A percentile compares a stretch with the other conserved stretches of the same genome.
phyloP scores from a whole-genome alignment of 1,140 invertebrate species.

The Hydropsyche tenuis region DNA sequence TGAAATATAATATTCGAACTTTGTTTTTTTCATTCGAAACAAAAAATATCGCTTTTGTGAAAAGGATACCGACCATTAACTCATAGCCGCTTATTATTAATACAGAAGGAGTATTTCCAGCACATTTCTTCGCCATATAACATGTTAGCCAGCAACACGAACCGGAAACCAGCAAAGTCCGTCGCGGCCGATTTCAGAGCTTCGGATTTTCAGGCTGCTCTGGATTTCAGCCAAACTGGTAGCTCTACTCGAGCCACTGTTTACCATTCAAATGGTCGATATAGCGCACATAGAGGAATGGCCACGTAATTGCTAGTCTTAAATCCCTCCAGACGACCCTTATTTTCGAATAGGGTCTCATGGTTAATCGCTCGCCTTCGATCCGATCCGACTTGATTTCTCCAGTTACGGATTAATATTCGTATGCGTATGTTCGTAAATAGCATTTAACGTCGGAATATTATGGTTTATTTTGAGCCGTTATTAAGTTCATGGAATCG shows the following conservation, averaged over 20 bases:
- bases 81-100: slow-evolving; percentile 19
- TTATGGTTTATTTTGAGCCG: no score
- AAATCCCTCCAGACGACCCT: slow-evolving; percentile 2
- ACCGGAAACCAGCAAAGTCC: slow-evolving; percentile 31
- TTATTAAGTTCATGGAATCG: no score
- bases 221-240: slow-evolving; percentile 25
- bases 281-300: background rate
- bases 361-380: no score
- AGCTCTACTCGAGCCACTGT: background rate
- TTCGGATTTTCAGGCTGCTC: background rate
- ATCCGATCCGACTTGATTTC: background rate
- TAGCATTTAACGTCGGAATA: no score
- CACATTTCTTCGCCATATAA: slow-evolving; percentile 38
- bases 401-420: no score
- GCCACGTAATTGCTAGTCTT: slow-evolving; percentile 22
- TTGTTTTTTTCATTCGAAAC: no score
- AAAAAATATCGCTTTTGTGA: no score
- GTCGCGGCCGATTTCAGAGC: background rate
- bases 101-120: slow-evolving; percentile 20
- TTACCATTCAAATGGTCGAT: slow-evolving; percentile 32
- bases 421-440: no score
- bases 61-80: no score
- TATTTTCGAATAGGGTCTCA: background rate
- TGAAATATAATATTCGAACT: no score
- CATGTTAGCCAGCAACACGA: slow-evolving; percentile 31